Evolutionary conservation across 2,797 vertebrate species (phyloP), one percentile per base, ranked within the genome.

Genomic region (Acestrorhynchus altus): DNA sequence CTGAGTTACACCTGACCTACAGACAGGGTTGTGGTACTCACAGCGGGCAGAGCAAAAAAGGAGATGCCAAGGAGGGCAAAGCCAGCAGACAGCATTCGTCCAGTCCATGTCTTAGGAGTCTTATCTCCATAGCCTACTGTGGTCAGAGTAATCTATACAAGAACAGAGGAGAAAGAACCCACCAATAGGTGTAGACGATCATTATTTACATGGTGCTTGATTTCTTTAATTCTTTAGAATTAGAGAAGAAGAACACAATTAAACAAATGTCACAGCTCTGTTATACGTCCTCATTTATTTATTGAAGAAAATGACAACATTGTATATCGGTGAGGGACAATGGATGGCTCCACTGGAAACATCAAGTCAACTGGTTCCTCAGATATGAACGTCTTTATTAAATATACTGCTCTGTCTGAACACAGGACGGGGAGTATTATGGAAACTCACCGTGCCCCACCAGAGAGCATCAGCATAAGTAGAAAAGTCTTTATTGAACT

Each of bases 41-140:
- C 98, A 86, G 98, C 97, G 79, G 98, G 97, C 86, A 99, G 90
- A 67, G 98, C 97, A 83, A 99, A 99, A 90, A 99, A 99, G 82
- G 98, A 99, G 90, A 99, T 99, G 76, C 98, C 98, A 81, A 99
- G 95, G 15, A 99, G 93, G 51, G 97, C 96, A 60, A 99, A 99
- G 61, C 97, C 95, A 0, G 98, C 97, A 8, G 98, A 98, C 74
- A 99, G 94, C 86, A 99, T 83, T 66, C 97, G 95, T 63, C 98
- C 98, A 0, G 96, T 96, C 97, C 98, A 99, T 0, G 97, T 98
- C 80, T 95, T 95, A 1, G 98, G 98, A 31, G 97, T 98, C 93
- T 99, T 99, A 91, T 99, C 97, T 79, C 98, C 98, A 0, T 99
- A 99, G 74, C 98, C 97, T 72, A 99, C 98, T 75, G 97, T 99